A percentile compares a stretch with the other conserved stretches of the same genome.
Evolutionary conservation across 2,797 vertebrate genomes (phyloP).

Genomic region (Silurus lanzhouensis): DNA sequence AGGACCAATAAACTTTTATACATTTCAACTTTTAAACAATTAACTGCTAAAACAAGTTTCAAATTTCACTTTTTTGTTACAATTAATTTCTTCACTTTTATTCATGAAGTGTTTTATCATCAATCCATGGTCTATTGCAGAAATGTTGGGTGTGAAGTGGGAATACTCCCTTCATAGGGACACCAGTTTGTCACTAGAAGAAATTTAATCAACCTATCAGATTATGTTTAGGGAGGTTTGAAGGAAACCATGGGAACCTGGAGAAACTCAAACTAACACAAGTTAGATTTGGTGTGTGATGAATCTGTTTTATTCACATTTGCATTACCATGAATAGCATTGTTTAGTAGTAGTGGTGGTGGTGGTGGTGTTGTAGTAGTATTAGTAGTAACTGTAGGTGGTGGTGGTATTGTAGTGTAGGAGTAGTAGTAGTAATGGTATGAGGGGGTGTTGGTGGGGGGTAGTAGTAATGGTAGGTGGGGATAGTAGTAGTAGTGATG

Average conservation of each 20-base stretch:
- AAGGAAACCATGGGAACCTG: neutral
- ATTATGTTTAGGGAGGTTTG: neutral
- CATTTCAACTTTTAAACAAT: too few species aligned
- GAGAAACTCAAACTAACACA: neutral
- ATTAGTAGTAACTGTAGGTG: too few species aligned
- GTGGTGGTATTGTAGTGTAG: too few species aligned
- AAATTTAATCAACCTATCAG: neutral
- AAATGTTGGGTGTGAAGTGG: neutral
- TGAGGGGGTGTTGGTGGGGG: too few species aligned
- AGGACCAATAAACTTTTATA: neutral
- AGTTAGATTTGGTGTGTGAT: too few species aligned
- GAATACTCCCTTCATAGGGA: neutral
- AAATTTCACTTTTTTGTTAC: neutral
- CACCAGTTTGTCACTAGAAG: neutral
- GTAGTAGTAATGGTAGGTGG: too few species aligned
- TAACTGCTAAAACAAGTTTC: neutral
- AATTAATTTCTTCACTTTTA: neutral
- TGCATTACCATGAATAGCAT: too few species aligned
- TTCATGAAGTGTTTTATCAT: neutral
- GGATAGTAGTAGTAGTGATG: too few species aligned
- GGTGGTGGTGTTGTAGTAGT: too few species aligned
- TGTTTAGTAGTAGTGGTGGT: too few species aligned
- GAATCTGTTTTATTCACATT: too few species aligned
- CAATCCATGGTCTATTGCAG: neutral
- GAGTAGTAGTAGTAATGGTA: too few species aligned